Conservation (phyloP, 2,113 vertebrate species). For the Coracopsis vasa region DNA sequence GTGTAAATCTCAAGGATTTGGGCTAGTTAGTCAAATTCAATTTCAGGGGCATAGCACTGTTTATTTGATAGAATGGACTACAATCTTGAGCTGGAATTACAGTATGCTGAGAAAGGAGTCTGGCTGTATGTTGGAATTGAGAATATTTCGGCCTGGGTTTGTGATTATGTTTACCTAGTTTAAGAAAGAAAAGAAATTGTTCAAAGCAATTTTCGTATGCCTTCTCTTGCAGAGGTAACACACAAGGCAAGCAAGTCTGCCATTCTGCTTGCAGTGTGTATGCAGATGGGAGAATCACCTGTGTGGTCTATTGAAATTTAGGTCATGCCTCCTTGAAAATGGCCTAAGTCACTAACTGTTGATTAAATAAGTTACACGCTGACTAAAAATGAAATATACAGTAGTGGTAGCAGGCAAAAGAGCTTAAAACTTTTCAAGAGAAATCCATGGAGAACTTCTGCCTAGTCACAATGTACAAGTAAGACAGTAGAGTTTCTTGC, state of each 20-base stretch:
- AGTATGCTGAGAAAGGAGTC: neutral
- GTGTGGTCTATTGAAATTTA: neutral
- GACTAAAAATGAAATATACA: neutral
- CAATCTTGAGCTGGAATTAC: neutral
- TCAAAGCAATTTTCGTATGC: neutral
- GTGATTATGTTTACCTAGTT: neutral
- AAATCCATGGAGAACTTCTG: neutral
- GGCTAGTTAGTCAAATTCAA: neutral
- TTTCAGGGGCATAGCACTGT: neutral
- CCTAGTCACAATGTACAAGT: neutral
- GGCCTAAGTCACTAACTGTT: neutral
- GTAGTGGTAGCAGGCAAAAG: neutral
- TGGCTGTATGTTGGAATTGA: neutral
- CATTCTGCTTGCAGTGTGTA: neutral
- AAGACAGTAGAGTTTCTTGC: neutral
- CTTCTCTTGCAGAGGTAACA: neutral
- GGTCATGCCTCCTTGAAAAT: neutral
- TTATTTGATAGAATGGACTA: neutral
- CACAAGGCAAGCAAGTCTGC: neutral
- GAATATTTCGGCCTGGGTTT: neutral
- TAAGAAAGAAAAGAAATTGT: neutral
- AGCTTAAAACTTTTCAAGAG: neutral
- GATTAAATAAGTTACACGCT: neutral
- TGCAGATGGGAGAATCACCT: neutral
- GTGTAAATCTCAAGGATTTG: neutral